Conservation (phyloP, 2,797 vertebrate genomes). For the Trachops cirrhosus region DNA sequence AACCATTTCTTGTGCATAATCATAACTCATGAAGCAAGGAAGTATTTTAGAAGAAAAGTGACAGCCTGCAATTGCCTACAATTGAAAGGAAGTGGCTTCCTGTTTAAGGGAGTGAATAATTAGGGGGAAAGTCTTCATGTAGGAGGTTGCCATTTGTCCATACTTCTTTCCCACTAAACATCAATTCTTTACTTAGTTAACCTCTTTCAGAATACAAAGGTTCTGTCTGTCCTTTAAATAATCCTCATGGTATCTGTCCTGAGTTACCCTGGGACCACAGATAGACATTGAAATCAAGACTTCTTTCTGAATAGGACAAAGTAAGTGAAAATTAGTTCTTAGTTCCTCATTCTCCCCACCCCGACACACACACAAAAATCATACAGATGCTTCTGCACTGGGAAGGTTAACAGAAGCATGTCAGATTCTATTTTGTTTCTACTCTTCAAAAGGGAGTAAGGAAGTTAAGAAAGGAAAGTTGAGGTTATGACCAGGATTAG, state of each 20-base stretch:
- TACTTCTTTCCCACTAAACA: background rate
- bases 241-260: background rate
- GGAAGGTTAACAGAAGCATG: background rate
- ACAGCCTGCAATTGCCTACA: slow-evolving; percentile 3
- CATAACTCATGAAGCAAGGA: slow-evolving; percentile 2
- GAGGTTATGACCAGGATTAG: background rate
- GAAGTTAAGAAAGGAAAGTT: background rate
- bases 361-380: background rate
- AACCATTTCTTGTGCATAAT: background rate
- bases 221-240: background rate
- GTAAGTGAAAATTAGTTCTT: background rate
- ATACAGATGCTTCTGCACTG: background rate
- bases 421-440: background rate
- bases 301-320: background rate
- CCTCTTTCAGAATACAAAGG: background rate
- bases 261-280: background rate
- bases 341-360: background rate
- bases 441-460: background rate
- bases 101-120: background rate
- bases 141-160: background rate
- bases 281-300: background rate
- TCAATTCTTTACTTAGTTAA: background rate
- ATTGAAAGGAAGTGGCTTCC: background rate
- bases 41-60: slow-evolving; percentile 31
- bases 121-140: background rate